phyloP scores from a whole-genome alignment of 92 coral and sea anemone species.

The Heteractis magnifica region DNA sequence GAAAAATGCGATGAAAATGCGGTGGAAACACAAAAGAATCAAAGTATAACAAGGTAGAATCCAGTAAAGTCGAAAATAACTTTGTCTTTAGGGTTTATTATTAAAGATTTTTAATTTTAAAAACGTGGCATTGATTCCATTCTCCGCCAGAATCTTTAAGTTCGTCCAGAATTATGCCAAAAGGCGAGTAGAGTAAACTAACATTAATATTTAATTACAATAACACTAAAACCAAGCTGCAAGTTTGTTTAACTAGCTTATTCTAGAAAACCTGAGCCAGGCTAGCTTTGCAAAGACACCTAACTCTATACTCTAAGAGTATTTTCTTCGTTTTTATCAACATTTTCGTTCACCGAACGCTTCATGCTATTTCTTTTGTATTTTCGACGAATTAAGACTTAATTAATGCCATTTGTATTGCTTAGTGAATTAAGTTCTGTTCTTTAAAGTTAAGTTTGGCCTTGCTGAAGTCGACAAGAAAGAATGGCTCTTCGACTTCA shows the following conservation, averaged over 20 bases:
- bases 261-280: constrained; percentile 1
- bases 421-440: background rate
- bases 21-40: background rate
- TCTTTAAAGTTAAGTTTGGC: background rate
- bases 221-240: constrained; percentile 35
- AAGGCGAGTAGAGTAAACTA: constrained; percentile 13
- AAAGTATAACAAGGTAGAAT: background rate
- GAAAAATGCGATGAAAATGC: background rate
- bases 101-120: background rate
- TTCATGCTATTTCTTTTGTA: background rate
- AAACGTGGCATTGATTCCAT: background rate
- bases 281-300: background rate
- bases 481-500: constrained; percentile 89
- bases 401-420: background rate
- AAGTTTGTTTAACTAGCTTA: constrained; percentile 22
- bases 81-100: background rate
- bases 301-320: constrained; percentile 1
- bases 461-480: background rate
- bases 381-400: background rate
- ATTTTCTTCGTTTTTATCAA: background rate
- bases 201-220: constrained; percentile 28
- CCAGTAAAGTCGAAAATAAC: background rate
- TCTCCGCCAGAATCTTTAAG: background rate
- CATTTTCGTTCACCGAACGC: constrained; percentile 5
- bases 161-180: background rate